Evolutionary conservation across 2,797 vertebrate genomes (phyloP).

Genomic region (Podargus strigoides): DNA sequence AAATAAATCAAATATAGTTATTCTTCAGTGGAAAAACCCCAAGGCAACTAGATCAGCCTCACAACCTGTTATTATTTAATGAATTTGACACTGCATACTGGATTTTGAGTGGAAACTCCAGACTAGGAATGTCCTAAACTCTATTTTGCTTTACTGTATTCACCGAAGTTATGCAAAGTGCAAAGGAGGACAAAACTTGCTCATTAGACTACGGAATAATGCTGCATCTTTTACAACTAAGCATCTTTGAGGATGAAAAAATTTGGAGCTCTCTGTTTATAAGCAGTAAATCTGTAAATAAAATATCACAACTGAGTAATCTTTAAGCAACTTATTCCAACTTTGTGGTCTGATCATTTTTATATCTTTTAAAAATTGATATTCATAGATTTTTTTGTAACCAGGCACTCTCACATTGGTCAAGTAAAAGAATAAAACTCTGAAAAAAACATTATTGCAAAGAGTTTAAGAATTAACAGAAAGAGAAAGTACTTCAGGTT

Average conservation of each 20-base stretch:
- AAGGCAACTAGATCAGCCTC: background rate
- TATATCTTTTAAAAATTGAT: background rate
- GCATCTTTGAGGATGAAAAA: background rate
- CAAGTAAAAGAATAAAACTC: background rate
- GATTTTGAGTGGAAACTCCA: background rate
- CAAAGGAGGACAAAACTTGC: background rate
- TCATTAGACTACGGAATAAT: background rate
- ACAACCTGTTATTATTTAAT: background rate
- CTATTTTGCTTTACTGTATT: background rate
- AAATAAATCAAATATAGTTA: background rate
- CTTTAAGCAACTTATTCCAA: background rate
- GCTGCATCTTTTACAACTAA: background rate
- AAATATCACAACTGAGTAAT: background rate
- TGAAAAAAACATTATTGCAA: background rate
- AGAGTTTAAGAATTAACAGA: background rate
- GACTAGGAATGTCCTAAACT: background rate
- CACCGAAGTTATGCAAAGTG: background rate
- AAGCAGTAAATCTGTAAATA: background rate
- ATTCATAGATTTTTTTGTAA: background rate
- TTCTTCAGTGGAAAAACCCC: background rate
- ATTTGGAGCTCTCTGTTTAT: background rate
- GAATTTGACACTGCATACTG: background rate
- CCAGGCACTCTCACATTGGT: background rate
- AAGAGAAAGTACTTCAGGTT: background rate
- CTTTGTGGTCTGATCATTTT: background rate